Evolutionary conservation across 2,888 invertebrate genomes (phyloP).

Genomic region (Drosophila borealis): DNA sequence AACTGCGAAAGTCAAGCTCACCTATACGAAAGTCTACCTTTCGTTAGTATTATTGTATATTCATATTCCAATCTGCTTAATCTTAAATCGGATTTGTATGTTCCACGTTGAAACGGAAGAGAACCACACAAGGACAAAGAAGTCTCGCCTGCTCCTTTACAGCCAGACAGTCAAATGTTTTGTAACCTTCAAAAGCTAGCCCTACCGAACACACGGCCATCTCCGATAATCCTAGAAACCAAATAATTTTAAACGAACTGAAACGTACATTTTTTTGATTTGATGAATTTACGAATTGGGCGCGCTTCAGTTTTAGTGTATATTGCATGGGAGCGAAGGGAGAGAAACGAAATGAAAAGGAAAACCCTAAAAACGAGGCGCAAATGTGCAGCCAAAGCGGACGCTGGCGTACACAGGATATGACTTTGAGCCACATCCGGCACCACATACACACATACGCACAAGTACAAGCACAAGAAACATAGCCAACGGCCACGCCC

Average conservation of each 20-base stretch:
- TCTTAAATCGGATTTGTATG: too few species aligned
- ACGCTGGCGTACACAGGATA: conserved; percentile 67
- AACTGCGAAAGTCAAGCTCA: too few species aligned
- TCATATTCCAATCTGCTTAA: too few species aligned
- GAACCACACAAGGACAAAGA: too few species aligned
- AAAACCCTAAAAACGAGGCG: conserved; percentile 40
- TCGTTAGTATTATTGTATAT: too few species aligned
- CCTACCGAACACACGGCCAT: neutral
- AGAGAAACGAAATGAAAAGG: neutral
- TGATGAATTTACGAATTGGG: conserved; percentile 56
- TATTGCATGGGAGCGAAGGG: neutral
- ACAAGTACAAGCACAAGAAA: conserved; percentile 32
- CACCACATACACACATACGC: conserved; percentile 27
- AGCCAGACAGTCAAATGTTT: conserved; percentile 20
- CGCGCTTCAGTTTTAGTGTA: conserved; percentile 49
- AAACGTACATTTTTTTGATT: conserved; percentile 19
- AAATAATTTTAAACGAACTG: neutral
- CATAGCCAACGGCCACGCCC: conserved; percentile 50
- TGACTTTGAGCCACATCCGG: conserved; percentile 76
- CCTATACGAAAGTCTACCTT: too few species aligned
- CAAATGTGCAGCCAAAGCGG: conserved; percentile 65
- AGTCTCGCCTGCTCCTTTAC: neutral
- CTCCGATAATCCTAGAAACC: conserved; percentile 4
- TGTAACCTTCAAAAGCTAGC: conserved; percentile 24
- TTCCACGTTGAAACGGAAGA: too few species aligned